Evolutionary conservation across 2,888 invertebrate species (phyloP), one percentile per base, ranked within the genome.

Genomic region (Cinara cedri): DNA sequence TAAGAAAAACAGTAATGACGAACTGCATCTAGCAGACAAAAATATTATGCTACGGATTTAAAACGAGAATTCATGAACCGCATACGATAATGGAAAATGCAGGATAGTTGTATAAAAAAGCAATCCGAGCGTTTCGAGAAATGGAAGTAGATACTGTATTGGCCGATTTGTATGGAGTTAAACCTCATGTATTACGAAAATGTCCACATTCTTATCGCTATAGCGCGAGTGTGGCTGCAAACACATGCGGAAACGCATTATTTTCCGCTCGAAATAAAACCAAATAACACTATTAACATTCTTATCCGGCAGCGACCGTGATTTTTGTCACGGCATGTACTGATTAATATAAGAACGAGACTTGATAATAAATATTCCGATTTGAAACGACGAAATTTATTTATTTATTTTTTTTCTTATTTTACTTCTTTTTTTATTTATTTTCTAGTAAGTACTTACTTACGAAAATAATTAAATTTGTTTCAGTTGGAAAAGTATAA

Each of bases 251-350:
- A 62, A 72, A 72, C 60, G 49, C 72, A 4, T 6, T 60, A 72
- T 72, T 72, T 72, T 60, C 60, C 72, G 49, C 72, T 26, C 26
- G 60, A 26, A 62, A 46, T 34, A 19, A 62, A 49, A 72, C 60
- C 72, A 49, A 72, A 72, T 24, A 60, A 62, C 14, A 60, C 72
- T 57, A 60, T 72, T 60, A 62, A 72, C 72, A 72, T 72, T 49
- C 57, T 11, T 44, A 16, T 34, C 3, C 34, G 34, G 34, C n/a
- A 6, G 26, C 26, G 19, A 51, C 34, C n/a, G 16, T 34, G 54
- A 54, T 70, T n/a, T 26, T 70, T 14, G 19, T 54, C 54, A 42
- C 26, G n/a, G 46, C 13, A 49, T 68, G 26, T 34, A 34, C 34
- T 4, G 34, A 4, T 34, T 34, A 4, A 6, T 1, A 51, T 68